Evolutionary conservation across 2,888 invertebrate species (phyloP), one percentile per base, ranked within the genome.

Genomic region (Lithophane leautieri): DNA sequence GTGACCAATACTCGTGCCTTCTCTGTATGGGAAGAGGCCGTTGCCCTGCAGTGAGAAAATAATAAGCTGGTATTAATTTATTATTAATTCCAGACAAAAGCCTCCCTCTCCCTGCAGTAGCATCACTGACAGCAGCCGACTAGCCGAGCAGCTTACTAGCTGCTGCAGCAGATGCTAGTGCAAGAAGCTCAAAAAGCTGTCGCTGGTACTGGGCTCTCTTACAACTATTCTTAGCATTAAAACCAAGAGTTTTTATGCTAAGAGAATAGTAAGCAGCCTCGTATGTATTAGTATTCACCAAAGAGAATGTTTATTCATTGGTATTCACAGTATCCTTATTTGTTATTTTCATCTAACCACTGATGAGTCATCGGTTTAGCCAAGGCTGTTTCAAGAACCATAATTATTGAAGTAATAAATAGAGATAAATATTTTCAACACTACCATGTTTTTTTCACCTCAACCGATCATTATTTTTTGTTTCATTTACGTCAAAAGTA

Each of bases 401-500:
- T 40, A 40, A 62, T n/a, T n/a, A 9, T n/a, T 19, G 0, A 44
- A 56, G 6, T 25, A 56, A 56, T 14, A 25, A 54, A n/a, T 6
- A 25, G 25, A 14, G 2, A 56, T 25, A 25, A 56, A 56, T 56
- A 56, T 56, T 25, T 56, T 25, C 25, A 14, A 25, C 14, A 16
- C 8, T 25, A 56, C 25, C 14, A 56, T 25, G 25, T 25, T 56
- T 56, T 56, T n/a, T n/a, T n/a, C n/a, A n/a, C n/a, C n/a, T n/a
- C n/a, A n/a, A n/a, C n/a, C n/a, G n/a, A 14, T 63, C 14, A 42
- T 14, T 22, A 7, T 61, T 47, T 61, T 72, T 72, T 50, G n/a
- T 61, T 42, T 1, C 8, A 28, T 47, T 22, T 7, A 25, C n/a
- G 19, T 22, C 2, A 0, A 56, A 14, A 73, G 40, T 81, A 69